Evolutionary conservation across 1,140 invertebrate species (phyloP).

Genomic region (Cyclina sinensis): DNA sequence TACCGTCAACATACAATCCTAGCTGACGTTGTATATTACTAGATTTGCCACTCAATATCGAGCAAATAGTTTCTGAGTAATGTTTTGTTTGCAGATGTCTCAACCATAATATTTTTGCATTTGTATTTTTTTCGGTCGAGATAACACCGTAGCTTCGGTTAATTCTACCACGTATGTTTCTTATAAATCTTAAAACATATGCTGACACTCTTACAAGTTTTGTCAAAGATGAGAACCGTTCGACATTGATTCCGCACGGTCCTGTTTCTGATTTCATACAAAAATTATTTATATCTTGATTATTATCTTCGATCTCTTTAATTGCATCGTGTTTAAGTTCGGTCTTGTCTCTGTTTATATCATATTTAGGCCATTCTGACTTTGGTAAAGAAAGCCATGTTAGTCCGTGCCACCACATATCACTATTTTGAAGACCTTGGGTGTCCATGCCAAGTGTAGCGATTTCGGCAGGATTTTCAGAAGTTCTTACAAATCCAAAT

Average conservation of each 20-base stretch:
- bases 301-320: not conserved
- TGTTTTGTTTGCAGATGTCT: too few species aligned
- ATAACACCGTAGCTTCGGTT: too few species aligned
- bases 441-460: not conserved
- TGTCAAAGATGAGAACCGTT: not conserved
- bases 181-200: constrained; percentile 6
- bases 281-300: not conserved
- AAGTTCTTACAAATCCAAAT: not conserved
- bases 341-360: too few species aligned
- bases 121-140: too few species aligned
- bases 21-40: too few species aligned
- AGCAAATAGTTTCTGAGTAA: too few species aligned
- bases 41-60: too few species aligned
- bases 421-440: not conserved
- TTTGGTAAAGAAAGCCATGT: not conserved
- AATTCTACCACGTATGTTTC: not conserved
- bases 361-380: not conserved
- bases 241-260: not conserved
- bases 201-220: constrained; percentile 1
- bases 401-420: not conserved
- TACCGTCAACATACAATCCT: too few species aligned
- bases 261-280: not conserved
- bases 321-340: not conserved
- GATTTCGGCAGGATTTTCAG: constrained; percentile 50
- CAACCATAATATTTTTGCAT: too few species aligned